Percentiles rank a stretch among this genome's conserved stretches.
Evolutionary conservation across 2,797 vertebrate genomes (phyloP).

Genomic region (Pteropus rufus): DNA sequence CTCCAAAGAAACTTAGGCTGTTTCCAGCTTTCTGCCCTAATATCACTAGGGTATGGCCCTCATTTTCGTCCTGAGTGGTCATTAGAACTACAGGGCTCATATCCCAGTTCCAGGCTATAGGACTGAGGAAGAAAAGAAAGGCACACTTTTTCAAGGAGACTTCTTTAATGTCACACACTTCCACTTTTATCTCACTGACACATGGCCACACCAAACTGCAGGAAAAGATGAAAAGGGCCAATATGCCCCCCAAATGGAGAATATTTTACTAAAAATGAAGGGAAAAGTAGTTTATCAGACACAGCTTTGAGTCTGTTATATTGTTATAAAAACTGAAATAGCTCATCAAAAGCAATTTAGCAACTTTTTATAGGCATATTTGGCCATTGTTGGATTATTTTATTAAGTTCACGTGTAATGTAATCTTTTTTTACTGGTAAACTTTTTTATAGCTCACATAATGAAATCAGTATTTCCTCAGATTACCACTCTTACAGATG

Average conservation of each 20-base stretch:
- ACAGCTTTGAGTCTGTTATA: background rate
- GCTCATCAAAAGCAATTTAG: background rate
- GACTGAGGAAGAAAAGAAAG: background rate
- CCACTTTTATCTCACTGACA: background rate
- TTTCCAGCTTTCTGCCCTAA: background rate
- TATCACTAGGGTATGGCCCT: background rate
- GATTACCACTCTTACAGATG: background rate
- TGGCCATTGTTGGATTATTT: background rate
- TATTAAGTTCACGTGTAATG: background rate
- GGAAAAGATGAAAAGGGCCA: background rate
- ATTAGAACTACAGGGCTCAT: constrained; percentile 4
- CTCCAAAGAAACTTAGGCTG: background rate
- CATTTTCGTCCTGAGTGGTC: background rate
- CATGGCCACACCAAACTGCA: background rate
- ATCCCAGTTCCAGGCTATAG: background rate
- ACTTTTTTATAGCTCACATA: constrained; percentile 13
- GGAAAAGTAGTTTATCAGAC: background rate
- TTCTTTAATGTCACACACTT: background rate
- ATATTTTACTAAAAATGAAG: constrained; percentile 26
- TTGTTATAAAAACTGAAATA: background rate
- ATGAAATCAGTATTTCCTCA: background rate
- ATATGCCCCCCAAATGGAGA: background rate
- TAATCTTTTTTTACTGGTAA: background rate
- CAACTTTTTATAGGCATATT: background rate
- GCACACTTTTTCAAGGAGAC: background rate